Evolutionary conservation across 2,113 vertebrate genomes (phyloP).

Genomic region (Antechinus flavipes): DNA sequence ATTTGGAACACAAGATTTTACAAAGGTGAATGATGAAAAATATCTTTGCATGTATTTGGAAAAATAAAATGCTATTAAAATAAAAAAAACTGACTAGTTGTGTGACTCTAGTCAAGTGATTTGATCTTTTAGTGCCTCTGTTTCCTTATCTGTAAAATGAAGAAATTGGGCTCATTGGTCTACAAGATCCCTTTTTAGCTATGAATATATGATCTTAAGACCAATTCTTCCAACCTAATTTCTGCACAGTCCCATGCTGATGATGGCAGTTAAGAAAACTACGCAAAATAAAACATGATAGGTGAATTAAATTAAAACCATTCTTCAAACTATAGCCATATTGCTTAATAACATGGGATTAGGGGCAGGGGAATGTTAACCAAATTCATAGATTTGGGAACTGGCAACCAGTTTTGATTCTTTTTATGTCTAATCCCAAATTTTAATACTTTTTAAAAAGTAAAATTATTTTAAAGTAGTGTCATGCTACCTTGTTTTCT

Average conservation of each 20-base stretch:
- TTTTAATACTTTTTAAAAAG: neutral
- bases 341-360: neutral
- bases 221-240: neutral
- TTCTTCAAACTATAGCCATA: neutral
- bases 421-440: neutral
- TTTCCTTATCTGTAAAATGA: neutral
- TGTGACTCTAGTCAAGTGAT: neutral
- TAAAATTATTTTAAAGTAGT: neutral
- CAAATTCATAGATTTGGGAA: neutral
- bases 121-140: neutral
- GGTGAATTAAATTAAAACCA: neutral
- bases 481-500: neutral
- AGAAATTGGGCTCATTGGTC: neutral
- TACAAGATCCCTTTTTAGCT: neutral
- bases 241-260: neutral
- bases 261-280: neutral
- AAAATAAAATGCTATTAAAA: too few species aligned
- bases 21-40: too few species aligned
- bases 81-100: neutral
- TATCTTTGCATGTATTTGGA: too few species aligned
- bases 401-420: neutral
- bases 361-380: neutral
- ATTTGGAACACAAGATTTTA: too few species aligned
- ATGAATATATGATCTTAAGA: neutral
- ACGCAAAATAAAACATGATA: neutral